A percentile compares a stretch with the other conserved stretches of the same genome.
These are phyloP conservation scores for Cepaea hortensis DNA, from an alignment of 2,888 invertebrate genomes.

Conservation along the genomic window DNA sequence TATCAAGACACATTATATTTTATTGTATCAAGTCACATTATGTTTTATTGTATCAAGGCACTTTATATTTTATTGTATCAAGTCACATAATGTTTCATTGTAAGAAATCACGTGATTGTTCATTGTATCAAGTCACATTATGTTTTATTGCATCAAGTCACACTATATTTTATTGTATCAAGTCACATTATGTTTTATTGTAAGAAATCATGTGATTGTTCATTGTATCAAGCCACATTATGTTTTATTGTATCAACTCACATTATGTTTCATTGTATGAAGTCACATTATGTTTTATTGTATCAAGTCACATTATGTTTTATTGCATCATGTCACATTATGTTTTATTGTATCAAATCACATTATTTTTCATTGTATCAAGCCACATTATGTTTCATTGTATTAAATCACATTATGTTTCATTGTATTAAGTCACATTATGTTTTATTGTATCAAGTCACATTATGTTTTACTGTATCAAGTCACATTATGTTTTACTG, in stretches of 20 bases:
- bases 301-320: conserved; percentile 14
- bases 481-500: too few relatives aligned
- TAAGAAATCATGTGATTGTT: not conserved
- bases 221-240: not conserved
- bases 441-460: not conserved
- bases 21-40: not conserved
- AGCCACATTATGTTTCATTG: not conserved
- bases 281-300: conserved; percentile 3
- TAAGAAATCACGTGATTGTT: not conserved
- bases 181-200: not conserved
- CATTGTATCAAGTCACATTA: not conserved
- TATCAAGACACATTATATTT: not conserved
- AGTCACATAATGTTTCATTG: not conserved
- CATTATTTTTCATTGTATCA: not conserved
- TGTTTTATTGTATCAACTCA: not conserved
- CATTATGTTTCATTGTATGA: not conserved
- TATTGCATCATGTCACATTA: not conserved
- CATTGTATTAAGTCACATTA: not conserved
- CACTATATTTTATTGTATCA: not conserved
- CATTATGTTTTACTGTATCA: not conserved
- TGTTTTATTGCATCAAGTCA: not conserved
- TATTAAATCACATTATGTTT: not conserved
- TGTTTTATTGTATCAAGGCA: not conserved
- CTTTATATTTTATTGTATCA: not conserved
- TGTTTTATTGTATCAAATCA: not conserved